Conservation (phyloP, 2,888 invertebrate genomes). For the Parnassius glacialis region DNA sequence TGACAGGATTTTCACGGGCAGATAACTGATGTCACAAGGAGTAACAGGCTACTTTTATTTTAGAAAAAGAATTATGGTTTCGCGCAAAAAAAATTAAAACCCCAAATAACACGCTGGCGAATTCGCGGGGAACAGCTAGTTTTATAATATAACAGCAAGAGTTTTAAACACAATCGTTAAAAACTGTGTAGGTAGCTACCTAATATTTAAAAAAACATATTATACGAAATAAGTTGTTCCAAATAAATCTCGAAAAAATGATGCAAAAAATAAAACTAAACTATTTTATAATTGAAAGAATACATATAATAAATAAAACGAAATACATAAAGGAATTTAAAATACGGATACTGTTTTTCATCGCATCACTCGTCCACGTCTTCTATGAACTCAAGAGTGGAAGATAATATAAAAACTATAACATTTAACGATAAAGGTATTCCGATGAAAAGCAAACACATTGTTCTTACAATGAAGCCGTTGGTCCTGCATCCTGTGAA, state of each 20-base stretch:
- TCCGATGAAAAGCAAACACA: constrained; percentile 50
- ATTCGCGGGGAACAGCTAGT: too few species aligned
- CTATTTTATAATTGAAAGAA: too few species aligned
- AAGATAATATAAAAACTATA: constrained; percentile 35
- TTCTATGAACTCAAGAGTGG: constrained; percentile 27
- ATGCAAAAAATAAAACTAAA: neutral
- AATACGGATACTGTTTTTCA: constrained; percentile 26
- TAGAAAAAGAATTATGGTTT: too few species aligned
- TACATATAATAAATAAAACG: constrained; percentile 25
- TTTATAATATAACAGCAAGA: neutral
- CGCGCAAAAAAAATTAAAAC: too few species aligned
- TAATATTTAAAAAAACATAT: too few species aligned
- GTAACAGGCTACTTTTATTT: too few species aligned
- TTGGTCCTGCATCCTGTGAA: constrained; percentile 64
- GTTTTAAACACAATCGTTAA: neutral
- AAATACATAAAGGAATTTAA: constrained; percentile 17
- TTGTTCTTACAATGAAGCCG: constrained; percentile 49
- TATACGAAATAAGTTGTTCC: neutral
- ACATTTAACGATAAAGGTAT: constrained; percentile 33
- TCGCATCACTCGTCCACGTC: constrained; percentile 23
- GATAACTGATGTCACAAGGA: too few species aligned
- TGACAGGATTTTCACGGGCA: too few species aligned
- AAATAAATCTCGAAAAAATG: neutral
- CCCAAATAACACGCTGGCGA: too few species aligned
- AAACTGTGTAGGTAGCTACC: too few species aligned